A percentile compares a stretch with the other conserved stretches of the same genome.
Conservation (phyloP, 2,113 vertebrate genomes). For the Megaceryle torquata region DNA sequence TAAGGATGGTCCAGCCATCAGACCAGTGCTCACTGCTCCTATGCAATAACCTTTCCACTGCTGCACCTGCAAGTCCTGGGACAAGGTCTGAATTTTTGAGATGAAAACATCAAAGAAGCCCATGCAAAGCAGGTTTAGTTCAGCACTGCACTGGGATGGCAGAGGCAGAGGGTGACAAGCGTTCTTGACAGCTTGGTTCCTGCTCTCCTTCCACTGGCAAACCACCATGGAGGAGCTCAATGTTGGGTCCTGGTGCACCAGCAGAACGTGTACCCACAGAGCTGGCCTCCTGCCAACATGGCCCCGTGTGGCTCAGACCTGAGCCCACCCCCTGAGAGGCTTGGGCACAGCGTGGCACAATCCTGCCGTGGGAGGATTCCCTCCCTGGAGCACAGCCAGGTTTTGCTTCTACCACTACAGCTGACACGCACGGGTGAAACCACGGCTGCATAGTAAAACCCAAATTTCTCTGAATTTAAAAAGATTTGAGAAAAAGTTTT, state of each 20-base stretch:
- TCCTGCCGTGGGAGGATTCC: background rate
- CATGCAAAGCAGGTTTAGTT: background rate
- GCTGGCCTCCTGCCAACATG: background rate
- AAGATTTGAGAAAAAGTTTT: background rate
- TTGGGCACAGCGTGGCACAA: background rate
- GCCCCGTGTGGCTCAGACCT: background rate
- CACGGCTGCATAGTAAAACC: fast-evolving
- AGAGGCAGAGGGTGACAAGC: fast-evolving
- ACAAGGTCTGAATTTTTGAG: background rate
- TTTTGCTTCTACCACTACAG: background rate
- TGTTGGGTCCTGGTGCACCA: fast-evolving
- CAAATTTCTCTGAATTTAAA: background rate
- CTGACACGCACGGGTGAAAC: too few species aligned
- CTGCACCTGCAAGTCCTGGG: background rate
- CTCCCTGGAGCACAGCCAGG: background rate
- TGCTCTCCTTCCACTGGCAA: background rate
- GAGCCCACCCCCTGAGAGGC: background rate
- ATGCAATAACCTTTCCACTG: background rate
- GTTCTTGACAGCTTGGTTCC: background rate
- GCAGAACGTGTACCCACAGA: fast-evolving
- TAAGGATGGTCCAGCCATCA: fast-evolving
- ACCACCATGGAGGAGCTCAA: background rate
- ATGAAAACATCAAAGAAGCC: background rate
- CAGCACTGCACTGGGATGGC: background rate
- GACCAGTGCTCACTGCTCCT: fast-evolving